phyloP scores from a whole-genome alignment of 2,888 invertebrate genomes.

The Drepanosiphum platanoidis region DNA sequence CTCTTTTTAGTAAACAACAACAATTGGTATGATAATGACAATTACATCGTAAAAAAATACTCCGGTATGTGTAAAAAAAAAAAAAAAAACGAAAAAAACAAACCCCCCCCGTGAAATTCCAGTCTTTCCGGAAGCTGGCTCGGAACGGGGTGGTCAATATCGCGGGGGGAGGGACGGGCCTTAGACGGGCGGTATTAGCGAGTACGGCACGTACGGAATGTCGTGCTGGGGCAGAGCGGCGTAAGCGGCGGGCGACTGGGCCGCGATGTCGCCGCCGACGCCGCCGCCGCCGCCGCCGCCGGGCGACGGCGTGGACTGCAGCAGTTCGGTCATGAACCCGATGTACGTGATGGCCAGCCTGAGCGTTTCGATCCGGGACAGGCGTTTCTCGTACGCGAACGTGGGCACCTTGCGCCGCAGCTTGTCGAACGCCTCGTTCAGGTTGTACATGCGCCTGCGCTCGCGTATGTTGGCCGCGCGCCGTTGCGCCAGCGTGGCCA shows the following conservation, averaged over 20 bases:
- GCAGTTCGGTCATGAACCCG: conserved; percentile 92
- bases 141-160: too few relatives aligned
- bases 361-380: conserved; percentile 94
- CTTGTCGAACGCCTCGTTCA: conserved; percentile 95
- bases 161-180: too few relatives aligned
- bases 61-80: too few relatives aligned
- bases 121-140: background rate
- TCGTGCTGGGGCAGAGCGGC: conserved; percentile 66
- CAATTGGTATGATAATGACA: too few relatives aligned
- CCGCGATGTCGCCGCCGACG: conserved; percentile 63
- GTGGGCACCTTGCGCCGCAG: conserved; percentile 92
- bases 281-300: conserved; percentile 63
- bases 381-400: conserved; percentile 94
- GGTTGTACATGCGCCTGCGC: conserved; percentile 91
- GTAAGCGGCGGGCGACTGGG: conserved; percentile 63
- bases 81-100: too few relatives aligned
- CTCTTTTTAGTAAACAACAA: too few relatives aligned
- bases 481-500: conserved; percentile 89
- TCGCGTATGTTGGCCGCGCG: conserved; percentile 94
- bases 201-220: conserved; percentile 68
- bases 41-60: too few relatives aligned
- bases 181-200: conserved; percentile 66
- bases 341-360: conserved; percentile 96
- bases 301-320: conserved; percentile 64
- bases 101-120: too few relatives aligned